These are phyloP conservation scores for Botia almorhae DNA, from an alignment of 2,797 vertebrate species.

Conservation along the genomic window DNA sequence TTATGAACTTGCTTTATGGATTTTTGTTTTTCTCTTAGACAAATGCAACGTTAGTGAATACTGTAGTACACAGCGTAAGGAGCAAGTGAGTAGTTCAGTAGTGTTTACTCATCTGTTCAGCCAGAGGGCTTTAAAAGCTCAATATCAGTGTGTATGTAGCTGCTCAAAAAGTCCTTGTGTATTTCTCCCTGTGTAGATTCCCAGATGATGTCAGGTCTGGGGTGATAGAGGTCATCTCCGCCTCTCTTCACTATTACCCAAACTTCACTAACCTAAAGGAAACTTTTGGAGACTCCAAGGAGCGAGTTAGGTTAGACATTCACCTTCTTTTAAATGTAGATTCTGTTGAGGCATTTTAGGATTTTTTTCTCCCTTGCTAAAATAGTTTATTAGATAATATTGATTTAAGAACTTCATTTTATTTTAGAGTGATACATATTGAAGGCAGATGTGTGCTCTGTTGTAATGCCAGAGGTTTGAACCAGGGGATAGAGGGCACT, in stretches of 20 bases:
- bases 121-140: background rate
- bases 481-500: too few species aligned
- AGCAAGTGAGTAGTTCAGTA: slow-evolving; percentile 76
- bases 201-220: slow-evolving; percentile 81
- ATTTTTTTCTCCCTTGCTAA: background rate
- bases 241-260: slow-evolving; percentile 85
- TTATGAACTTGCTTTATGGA: background rate
- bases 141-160: slow-evolving; percentile 29
- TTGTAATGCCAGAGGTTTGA: background rate
- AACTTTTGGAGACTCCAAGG: slow-evolving; percentile 79
- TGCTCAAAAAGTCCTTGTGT: slow-evolving; percentile 40
- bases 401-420: background rate
- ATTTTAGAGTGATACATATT: background rate
- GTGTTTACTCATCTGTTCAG: background rate
- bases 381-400: background rate
- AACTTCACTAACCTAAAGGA: slow-evolving; percentile 71
- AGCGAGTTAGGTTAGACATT: slow-evolving; percentile 75
- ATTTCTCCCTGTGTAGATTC: slow-evolving; percentile 70
- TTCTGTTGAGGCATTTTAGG: too few species aligned
- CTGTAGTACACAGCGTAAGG: slow-evolving; percentile 75
- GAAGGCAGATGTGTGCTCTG: background rate
- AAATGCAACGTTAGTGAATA: slow-evolving; percentile 75
- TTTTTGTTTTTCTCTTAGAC: slow-evolving; percentile 71
- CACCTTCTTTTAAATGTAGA: background rate
- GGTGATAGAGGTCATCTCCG: slow-evolving; percentile 85